Evolutionary conservation across 2,888 invertebrate species (phyloP).

Genomic region (Stenodema calcarata): DNA sequence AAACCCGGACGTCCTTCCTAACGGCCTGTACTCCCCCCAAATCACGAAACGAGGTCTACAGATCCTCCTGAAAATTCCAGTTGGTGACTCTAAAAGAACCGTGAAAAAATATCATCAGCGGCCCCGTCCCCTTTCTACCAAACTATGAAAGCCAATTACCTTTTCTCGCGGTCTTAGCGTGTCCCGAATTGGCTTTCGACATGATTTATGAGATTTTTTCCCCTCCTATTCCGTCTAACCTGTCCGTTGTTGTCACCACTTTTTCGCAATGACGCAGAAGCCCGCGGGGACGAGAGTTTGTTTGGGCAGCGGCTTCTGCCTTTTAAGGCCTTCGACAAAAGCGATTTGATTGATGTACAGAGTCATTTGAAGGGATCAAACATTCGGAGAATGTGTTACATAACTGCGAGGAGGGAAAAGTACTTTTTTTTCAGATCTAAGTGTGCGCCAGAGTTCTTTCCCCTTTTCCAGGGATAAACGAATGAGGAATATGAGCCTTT

Average conservation of each 20-base stretch:
- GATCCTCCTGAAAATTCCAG: neutral
- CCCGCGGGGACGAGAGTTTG: neutral
- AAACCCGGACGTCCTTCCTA: neutral
- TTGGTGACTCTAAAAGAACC: neutral
- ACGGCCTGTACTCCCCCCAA: neutral
- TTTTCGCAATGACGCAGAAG: constrained; percentile 12
- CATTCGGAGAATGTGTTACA: constrained; percentile 43
- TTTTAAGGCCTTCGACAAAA: constrained; percentile 42
- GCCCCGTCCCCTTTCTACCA: neutral
- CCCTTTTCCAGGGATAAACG: too few species aligned
- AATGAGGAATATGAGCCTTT: too few species aligned
- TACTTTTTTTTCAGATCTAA: neutral
- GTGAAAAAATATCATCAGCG: neutral
- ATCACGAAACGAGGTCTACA: neutral
- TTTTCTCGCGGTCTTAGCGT: constrained; percentile 23
- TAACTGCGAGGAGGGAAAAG: constrained; percentile 6
- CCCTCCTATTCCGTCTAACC: neutral
- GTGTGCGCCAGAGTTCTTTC: neutral
- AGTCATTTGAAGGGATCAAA: constrained; percentile 48
- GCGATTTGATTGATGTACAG: constrained; percentile 47
- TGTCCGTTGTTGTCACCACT: constrained; percentile 28
- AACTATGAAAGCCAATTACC: constrained; percentile 44
- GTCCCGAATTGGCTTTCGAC: constrained; percentile 37
- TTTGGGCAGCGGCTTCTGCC: constrained; percentile 38
- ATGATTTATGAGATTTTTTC: constrained; percentile 41